Percentiles rank a stretch among this genome's conserved stretches.
Conservation (phyloP, 1,140 invertebrate species). For the Rhyacophila brunnea region DNA sequence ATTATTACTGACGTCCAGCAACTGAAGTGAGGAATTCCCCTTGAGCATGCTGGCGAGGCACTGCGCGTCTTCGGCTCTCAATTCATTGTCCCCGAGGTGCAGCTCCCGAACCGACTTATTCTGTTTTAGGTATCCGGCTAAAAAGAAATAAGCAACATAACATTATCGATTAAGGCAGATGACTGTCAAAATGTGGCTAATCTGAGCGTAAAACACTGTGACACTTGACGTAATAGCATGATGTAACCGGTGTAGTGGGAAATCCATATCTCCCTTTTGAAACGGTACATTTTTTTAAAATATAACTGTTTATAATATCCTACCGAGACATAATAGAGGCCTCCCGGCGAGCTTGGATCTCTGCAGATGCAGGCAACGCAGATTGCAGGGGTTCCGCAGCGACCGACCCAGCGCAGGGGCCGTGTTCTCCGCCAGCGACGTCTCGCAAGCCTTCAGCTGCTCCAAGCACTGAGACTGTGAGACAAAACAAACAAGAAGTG, state of each 20-base stretch:
- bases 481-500: no score
- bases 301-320: no score
- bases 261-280: no score
- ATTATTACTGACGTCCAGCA: slow-evolving; percentile 78
- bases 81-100: slow-evolving; percentile 78
- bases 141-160: slow-evolving; percentile 33
- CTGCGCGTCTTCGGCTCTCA: slow-evolving; percentile 72
- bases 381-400: slow-evolving; percentile 53
- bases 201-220: no score
- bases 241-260: no score
- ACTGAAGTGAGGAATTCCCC: slow-evolving; percentile 68
- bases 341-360: slow-evolving; percentile 41
- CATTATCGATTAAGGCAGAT: no score
- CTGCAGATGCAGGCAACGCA: slow-evolving; percentile 44
- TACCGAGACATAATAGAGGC: slow-evolving; percentile 45
- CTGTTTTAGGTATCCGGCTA: slow-evolving; percentile 76
- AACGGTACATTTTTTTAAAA: no score
- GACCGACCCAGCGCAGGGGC: slow-evolving; percentile 70
- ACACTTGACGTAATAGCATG: no score
- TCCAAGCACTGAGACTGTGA: slow-evolving; percentile 70
- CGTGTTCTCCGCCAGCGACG: slow-evolving; percentile 65
- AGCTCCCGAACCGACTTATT: slow-evolving; percentile 79
- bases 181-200: no score
- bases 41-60: slow-evolving; percentile 72
- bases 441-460: slow-evolving; percentile 66